Evolutionary conservation across 2,888 invertebrate species (phyloP), one percentile per base, ranked within the genome.

Genomic region (Aphidoletes aphidimyza): DNA sequence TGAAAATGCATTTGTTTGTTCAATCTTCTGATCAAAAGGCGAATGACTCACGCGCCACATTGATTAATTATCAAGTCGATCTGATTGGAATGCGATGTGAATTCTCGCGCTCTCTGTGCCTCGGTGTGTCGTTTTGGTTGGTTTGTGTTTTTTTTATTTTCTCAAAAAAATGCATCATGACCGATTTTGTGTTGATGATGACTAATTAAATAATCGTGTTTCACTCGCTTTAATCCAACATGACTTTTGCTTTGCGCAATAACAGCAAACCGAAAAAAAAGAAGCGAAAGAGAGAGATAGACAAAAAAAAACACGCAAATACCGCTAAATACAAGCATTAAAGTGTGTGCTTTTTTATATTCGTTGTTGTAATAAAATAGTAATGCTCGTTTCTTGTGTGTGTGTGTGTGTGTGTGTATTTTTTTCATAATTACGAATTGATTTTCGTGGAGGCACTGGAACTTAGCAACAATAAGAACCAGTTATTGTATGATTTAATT

Each of bases 391-490:
- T 69, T 69, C 17, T 69, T 42, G 42, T 42, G 14, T 9, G 14
- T 42, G 6, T 6, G 8, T 14, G 42, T 42, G n/a, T n/a, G n/a
- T n/a, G n/a, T n/a, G n/a, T n/a, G n/a, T n/a, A n/a, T n/a, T n/a
- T 69, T 69, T 26, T n/a, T 30, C 30, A 30, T 69, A 69, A 30
- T 69, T 69, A 69, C 69, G 69, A 69, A 69, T 69, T 69, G 30
- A 69, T 69, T 69, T 69, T 26, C 54, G 26, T 54, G n/a, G 54
- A 22, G 54, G 54, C 54, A 11, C 22, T n/a, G n/a, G n/a, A n/a
- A n/a, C n/a, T n/a, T n/a, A 47, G 14, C 1, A 69, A 54, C 54
- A 22, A 54, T 22, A 54, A 54, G 54, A 54, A 54, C 54, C 54
- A 54, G 54, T 69, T 30, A n/a, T 5, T 54, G 14, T 54, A 54